A percentile compares a stretch with the other conserved stretches of the same genome.
Conservation (phyloP, 2,113 vertebrate genomes). For the Paracanthobrama guichenoti region DNA sequence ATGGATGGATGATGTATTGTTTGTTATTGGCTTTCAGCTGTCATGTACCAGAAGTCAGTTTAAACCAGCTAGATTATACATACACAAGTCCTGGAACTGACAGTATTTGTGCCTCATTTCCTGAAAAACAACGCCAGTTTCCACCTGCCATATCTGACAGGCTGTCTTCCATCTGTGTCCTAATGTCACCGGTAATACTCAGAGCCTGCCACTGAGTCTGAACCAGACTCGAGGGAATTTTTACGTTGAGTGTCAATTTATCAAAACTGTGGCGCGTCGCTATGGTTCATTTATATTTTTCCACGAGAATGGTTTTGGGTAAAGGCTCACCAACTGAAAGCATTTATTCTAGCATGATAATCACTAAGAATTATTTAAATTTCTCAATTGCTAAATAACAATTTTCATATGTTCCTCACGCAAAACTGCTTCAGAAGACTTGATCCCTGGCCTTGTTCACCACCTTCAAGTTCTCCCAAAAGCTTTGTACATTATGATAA, state of each 20-base stretch:
- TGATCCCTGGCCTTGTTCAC: neutral
- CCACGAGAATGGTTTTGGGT: neutral
- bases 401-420: neutral
- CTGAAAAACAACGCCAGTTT: neutral
- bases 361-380: neutral
- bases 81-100: slow-evolving; percentile 21
- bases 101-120: slow-evolving; percentile 16
- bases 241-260: neutral
- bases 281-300: neutral
- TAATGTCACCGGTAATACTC: neutral
- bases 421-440: neutral
- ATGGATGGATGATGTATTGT: slow-evolving; percentile 20
- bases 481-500: neutral
- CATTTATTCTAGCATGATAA: neutral
- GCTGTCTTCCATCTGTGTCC: slow-evolving; percentile 9
- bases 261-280: neutral
- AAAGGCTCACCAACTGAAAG: neutral
- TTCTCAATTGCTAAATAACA: neutral
- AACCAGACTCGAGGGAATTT: neutral
- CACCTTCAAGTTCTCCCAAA: neutral
- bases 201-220: neutral
- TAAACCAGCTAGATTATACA: neutral
- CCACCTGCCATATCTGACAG: slow-evolving; percentile 20
- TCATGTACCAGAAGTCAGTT: slow-evolving; percentile 4
- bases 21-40: slow-evolving; percentile 17